These are phyloP conservation scores for Sitophilus oryzae DNA, from an alignment of 1,140 invertebrate genomes.

Conservation along the genomic window DNA sequence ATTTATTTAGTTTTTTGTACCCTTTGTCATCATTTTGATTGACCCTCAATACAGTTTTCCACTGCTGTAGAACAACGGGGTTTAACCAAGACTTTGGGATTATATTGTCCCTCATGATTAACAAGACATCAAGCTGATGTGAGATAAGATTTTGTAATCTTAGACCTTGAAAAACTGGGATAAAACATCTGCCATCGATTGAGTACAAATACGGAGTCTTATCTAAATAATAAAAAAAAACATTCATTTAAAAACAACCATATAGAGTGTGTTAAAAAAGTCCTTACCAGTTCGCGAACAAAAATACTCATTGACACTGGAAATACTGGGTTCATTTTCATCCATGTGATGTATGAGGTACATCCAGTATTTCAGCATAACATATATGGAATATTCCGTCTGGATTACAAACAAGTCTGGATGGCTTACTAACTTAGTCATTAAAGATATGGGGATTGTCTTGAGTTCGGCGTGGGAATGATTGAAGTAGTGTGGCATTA, in stretches of 20 bases:
- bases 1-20: conserved; percentile 38
- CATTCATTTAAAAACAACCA: not conserved
- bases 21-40: conserved; percentile 66
- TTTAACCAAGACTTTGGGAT: conserved; percentile 65
- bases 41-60: conserved; percentile 63
- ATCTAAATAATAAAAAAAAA: conserved; percentile 34
- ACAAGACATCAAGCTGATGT: conserved; percentile 65
- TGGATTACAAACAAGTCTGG: conserved; percentile 69
- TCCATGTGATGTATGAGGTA: conserved; percentile 46
- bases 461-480: conserved; percentile 46
- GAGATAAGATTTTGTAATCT: conserved; percentile 64
- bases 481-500: conserved; percentile 55
- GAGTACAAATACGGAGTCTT: conserved; percentile 55
- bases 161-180: conserved; percentile 58
- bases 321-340: conserved; percentile 23
- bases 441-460: conserved; percentile 51
- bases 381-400: conserved; percentile 76
- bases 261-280: not conserved
- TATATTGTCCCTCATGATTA: conserved; percentile 62
- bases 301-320: conserved; percentile 47
- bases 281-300: conserved; percentile 41
- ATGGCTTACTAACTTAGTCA: conserved; percentile 59
- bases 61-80: conserved; percentile 59
- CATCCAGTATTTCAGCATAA: conserved; percentile 65
- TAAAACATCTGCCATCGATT: conserved; percentile 53